These are phyloP conservation scores for Sylvia atricapilla DNA, from an alignment of 2,113 vertebrate species.

Conservation along the genomic window DNA sequence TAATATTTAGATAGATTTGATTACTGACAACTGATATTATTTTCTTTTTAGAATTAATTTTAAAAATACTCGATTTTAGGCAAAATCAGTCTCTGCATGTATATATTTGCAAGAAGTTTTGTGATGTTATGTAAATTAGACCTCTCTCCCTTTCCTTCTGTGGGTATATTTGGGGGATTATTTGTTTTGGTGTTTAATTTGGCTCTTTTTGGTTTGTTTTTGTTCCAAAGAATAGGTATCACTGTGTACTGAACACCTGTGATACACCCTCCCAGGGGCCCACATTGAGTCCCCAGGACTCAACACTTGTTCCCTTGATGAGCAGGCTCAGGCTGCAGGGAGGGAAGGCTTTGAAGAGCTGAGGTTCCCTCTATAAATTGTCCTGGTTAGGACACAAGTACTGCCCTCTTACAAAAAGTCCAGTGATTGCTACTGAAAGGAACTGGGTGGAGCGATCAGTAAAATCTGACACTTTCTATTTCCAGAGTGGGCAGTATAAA, in stretches of 20 bases:
- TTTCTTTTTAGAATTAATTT: background rate
- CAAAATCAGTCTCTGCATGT: background rate
- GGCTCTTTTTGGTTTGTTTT: background rate
- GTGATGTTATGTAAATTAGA: background rate
- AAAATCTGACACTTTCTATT: background rate
- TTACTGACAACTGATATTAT: background rate
- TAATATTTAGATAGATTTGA: background rate
- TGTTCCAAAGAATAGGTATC: background rate
- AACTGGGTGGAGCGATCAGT: background rate
- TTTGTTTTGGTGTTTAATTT: background rate
- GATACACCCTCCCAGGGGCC: background rate
- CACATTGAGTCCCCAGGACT: background rate
- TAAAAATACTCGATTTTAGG: background rate
- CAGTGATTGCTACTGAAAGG: background rate
- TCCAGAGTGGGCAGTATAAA: background rate
- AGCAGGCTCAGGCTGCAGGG: background rate
- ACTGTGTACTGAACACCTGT: background rate
- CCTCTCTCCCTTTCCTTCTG: background rate
- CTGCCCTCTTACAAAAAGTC: background rate
- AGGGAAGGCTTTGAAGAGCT: background rate
- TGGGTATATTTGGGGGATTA: background rate
- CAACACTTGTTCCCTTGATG: background rate
- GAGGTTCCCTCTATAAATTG: background rate
- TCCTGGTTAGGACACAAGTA: background rate
- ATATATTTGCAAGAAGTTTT: background rate